Base-by-base conservation (phyloP, 2,797 vertebrate genomes). In the Lutjanus argentimaculatus region DNA sequence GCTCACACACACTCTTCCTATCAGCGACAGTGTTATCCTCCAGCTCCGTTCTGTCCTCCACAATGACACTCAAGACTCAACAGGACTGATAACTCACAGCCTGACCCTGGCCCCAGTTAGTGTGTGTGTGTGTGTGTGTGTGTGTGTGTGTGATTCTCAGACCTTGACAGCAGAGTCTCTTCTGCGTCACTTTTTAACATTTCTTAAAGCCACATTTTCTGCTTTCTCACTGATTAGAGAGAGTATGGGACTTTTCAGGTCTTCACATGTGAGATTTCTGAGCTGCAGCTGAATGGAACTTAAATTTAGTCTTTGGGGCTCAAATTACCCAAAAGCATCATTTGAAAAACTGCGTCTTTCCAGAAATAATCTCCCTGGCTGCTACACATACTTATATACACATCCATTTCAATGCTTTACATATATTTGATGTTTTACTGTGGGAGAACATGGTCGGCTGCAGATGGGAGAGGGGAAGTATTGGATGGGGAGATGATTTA, bases 51-150 rank as follows among this genome's bases (percentile, higher is more conserved):
- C 57, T 46, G 77, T 72, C 77, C 77, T 85, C 67, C 55, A 79
- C 59, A 49, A 36, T 1, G 15, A 74, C 65, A 40, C 57, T 55
- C 19, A 77, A 82, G 76, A 82, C 82, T 75, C 84, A 84, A 84
- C 82, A 75, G 62, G 45, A 21, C 42, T 61, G 62, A 76, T 72
- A 62, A 30, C 25, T 30, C 25, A 4, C 25, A 30, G 25, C 25
- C 25, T 30, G 25, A 30, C 25, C 25, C 25, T 30, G 25, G 25
- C 25, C 25, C 25, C 25, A 2, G 49, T 11, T 1, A 3, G 36
- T 71, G 79, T 76, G 49, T 67, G 52, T 48, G 70, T 16, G 63
- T 51, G 75, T 56, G 36, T 52, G 66, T 57, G 71, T 80, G 57
- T 63, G 57, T 74, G 45, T 66, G 61, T 30, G 52, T 63, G 8